Evolutionary conservation across 1,140 invertebrate species (phyloP).

Genomic region (Bombus sibiricus): DNA sequence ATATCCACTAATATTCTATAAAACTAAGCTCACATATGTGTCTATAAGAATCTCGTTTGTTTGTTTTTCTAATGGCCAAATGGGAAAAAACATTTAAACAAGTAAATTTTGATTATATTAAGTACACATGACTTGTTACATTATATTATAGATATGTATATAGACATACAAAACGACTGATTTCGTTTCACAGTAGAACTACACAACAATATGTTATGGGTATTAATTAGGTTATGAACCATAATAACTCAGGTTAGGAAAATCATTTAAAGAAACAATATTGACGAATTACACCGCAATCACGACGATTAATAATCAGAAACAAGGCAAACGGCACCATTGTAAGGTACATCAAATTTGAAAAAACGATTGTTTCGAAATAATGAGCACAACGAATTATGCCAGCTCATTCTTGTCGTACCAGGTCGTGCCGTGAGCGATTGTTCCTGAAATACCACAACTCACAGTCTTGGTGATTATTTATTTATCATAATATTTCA

Average conservation of each 20-base stretch:
- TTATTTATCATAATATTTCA: constrained; percentile 17
- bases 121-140: constrained; percentile 14
- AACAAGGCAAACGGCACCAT: constrained; percentile 37
- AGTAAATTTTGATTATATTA: constrained; percentile 15
- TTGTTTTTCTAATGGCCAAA: constrained; percentile 39
- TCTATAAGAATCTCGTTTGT: constrained; percentile 18
- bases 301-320: constrained; percentile 9
- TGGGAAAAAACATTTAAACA: neutral
- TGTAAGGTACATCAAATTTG: constrained; percentile 4
- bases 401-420: constrained; percentile 76
- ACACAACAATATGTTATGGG: constrained; percentile 75
- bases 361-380: constrained; percentile 37
- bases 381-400: constrained; percentile 68
- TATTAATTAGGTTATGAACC: constrained; percentile 68
- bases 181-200: constrained; percentile 35
- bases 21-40: neutral
- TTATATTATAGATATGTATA: constrained; percentile 3
- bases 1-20: neutral
- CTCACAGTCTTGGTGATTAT: constrained; percentile 26
- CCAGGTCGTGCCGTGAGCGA: constrained; percentile 68
- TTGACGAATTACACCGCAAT: constrained; percentile 7
- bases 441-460: constrained; percentile 56
- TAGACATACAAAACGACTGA: constrained; percentile 6
- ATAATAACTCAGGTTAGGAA: constrained; percentile 60
- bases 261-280: constrained; percentile 35